Conservation (phyloP, 92 coral and sea anemone genomes). For the Plumapathes pennacea region DNA sequence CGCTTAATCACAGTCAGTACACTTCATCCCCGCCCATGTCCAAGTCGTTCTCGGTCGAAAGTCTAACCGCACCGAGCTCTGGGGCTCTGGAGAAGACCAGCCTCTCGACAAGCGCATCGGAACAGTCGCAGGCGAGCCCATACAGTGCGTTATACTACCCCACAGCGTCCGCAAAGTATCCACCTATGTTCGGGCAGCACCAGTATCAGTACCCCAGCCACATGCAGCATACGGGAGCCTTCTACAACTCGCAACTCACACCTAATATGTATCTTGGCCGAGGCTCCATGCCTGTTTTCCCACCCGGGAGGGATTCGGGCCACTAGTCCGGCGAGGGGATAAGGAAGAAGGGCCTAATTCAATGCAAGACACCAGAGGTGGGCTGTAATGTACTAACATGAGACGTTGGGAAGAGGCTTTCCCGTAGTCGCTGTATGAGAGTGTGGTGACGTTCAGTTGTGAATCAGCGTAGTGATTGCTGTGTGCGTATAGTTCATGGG, state of each 20-base stretch:
- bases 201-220: slow-evolving; percentile 88
- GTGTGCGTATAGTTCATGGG: no score
- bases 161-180: slow-evolving; percentile 70
- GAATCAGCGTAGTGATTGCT: no score
- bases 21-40: slow-evolving; percentile 53
- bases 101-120: slow-evolving; percentile 52
- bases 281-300: slow-evolving; percentile 92
- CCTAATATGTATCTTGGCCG: slow-evolving; percentile 89
- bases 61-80: slow-evolving; percentile 91
- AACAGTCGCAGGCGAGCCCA: slow-evolving; percentile 77
- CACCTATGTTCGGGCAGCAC: slow-evolving; percentile 87
- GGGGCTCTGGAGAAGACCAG: slow-evolving; percentile 62
- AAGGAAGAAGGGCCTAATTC: slow-evolving; percentile 20
- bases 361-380: no score
- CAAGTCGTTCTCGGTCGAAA: slow-evolving; percentile 94
- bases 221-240: slow-evolving; percentile 83
- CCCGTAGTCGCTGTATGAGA: no score
- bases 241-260: slow-evolving; percentile 84
- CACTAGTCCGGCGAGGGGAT: slow-evolving; percentile 30
- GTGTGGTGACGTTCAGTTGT: no score
- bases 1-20: slow-evolving; percentile 39
- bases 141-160: slow-evolving; percentile 94
- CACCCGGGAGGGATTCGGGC: slow-evolving; percentile 87
- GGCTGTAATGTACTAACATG: no score
- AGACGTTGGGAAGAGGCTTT: no score